phyloP scores from a whole-genome alignment of 2,113 vertebrate species.

The Puntigrus tetrazona region DNA sequence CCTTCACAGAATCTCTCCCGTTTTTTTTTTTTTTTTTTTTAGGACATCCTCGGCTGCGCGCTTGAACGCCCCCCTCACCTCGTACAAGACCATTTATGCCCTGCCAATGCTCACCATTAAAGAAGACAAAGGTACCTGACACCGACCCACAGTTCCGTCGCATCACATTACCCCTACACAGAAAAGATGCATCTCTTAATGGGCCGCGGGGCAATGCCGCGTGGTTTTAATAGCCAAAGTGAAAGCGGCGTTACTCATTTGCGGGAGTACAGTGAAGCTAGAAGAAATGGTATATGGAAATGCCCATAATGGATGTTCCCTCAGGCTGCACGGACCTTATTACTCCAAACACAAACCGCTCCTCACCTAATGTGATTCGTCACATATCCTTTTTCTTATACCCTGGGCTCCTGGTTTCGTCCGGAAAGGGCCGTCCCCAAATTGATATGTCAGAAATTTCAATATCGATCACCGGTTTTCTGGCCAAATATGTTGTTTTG shows the following conservation, averaged over 20 bases:
- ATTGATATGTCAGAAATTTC: conserved; percentile 3
- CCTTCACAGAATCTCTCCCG: not conserved
- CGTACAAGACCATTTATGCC: conserved; percentile 87
- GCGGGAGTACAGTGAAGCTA: not conserved
- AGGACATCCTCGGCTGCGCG: conserved; percentile 91
- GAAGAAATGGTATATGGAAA: conserved; percentile 34
- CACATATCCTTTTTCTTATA: not conserved
- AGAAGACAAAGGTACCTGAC: conserved; percentile 92
- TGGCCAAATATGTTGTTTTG: not conserved
- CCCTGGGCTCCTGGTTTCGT: not conserved
- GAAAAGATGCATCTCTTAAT: not conserved
- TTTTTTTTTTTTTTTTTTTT: not conserved
- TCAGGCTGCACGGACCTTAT: not conserved
- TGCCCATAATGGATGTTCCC: not conserved
- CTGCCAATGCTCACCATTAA: conserved; percentile 98
- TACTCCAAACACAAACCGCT: not conserved
- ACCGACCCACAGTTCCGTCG: not conserved
- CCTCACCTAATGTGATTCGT: not conserved
- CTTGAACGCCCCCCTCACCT: conserved; percentile 86
- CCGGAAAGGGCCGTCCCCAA: not conserved
- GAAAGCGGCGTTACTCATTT: not conserved
- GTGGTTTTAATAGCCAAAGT: not conserved
- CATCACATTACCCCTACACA: not conserved
- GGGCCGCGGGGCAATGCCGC: not conserved
- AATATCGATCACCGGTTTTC: not conserved